These are phyloP conservation scores for Microtus pennsylvanicus DNA, from an alignment of 2,113 vertebrate genomes.

Conservation along the genomic window DNA sequence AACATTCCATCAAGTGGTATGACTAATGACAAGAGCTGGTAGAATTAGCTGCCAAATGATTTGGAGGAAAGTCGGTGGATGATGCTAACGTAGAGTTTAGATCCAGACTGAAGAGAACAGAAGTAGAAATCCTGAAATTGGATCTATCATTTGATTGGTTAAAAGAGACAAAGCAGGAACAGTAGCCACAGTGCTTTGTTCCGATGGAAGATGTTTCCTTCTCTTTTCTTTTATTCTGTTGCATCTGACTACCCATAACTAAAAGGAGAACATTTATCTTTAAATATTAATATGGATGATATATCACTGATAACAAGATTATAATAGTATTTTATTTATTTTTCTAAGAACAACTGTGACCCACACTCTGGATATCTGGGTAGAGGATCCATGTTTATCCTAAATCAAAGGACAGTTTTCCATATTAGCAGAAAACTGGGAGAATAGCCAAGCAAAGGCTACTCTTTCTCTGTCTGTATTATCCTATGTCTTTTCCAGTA, in stretches of 20 bases:
- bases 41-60: background rate
- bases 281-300: background rate
- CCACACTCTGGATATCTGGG: background rate
- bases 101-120: background rate
- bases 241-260: accelerated
- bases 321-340: background rate
- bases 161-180: background rate
- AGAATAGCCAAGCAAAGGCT: no score
- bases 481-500: background rate
- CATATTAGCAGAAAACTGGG: no score
- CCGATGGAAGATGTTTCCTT: no score
- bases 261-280: background rate
- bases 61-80: background rate
- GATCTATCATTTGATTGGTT: background rate
- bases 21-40: background rate
- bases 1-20: background rate
- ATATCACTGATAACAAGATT: background rate
- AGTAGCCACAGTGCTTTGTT: background rate
- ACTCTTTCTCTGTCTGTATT: no score
- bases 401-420: no score
- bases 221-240: no score
- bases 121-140: background rate
- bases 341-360: background rate
- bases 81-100: background rate
- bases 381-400: background rate